Evolutionary conservation across 1,140 invertebrate genomes (phyloP).

Genomic region (Drosophila setifemur): DNA sequence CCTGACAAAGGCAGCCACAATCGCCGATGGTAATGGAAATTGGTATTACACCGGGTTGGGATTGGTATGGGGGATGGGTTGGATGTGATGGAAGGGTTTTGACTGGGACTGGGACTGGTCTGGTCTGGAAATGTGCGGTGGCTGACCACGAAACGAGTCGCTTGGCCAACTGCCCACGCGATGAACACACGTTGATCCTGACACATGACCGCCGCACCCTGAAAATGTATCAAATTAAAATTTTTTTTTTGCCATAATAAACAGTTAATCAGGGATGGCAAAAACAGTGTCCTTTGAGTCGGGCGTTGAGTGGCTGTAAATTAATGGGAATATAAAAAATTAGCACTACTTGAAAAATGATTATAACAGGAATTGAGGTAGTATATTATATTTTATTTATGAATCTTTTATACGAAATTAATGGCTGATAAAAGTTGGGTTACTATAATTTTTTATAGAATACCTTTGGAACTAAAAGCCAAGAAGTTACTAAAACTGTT

Average conservation of each 20-base stretch:
- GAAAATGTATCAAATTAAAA: constrained; percentile 57
- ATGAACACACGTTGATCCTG: constrained; percentile 31
- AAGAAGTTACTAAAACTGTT: no score
- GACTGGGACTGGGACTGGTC: neutral
- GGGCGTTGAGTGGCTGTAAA: no score
- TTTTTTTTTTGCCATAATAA: constrained; percentile 54
- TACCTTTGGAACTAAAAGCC: no score
- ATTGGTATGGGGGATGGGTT: neutral
- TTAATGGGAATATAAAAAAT: no score
- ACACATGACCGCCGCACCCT: constrained; percentile 2
- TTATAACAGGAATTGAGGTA: no score
- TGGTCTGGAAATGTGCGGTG: constrained; percentile 5
- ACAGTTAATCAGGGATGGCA: constrained; percentile 59
- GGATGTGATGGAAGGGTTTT: neutral
- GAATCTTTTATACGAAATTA: no score
- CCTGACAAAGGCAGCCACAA: constrained; percentile 60
- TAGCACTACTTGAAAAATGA: no score
- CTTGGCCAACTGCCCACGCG: constrained; percentile 56
- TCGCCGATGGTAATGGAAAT: constrained; percentile 30
- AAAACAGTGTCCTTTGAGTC: neutral
- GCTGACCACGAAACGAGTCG: constrained; percentile 39
- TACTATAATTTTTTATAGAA: no score
- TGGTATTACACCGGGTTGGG: neutral
- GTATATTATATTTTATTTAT: no score
- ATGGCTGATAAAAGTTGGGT: no score